These are phyloP conservation scores for Cynopterus sphinx DNA, from an alignment of 2,797 vertebrate species.

Conservation along the genomic window DNA sequence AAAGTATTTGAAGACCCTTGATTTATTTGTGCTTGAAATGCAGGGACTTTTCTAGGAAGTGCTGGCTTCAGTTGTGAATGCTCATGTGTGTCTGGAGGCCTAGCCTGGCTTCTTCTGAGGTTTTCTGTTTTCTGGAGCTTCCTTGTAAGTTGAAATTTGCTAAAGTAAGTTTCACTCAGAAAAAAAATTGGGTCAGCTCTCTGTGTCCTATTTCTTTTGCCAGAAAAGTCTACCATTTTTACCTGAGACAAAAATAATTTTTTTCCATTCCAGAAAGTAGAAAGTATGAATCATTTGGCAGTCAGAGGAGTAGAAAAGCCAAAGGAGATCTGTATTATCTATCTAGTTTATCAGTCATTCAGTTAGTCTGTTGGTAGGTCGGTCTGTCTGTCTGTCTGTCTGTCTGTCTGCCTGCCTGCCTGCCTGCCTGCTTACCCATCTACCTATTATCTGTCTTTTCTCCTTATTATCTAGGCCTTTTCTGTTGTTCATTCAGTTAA, in stretches of 20 bases:
- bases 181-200: background rate
- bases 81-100: background rate
- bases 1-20: background rate
- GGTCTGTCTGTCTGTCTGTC: too few species aligned
- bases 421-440: background rate
- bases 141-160: background rate
- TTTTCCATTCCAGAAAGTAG: slow-evolving; percentile 40
- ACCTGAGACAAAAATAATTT: slow-evolving; percentile 13
- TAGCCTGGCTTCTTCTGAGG: background rate
- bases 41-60: background rate
- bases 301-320: background rate
- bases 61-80: background rate
- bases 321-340: background rate
- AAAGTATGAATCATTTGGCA: background rate
- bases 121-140: background rate
- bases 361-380: too few species aligned
- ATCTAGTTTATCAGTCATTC: too few species aligned
- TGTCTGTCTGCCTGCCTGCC: too few species aligned
- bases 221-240: background rate
- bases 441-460: background rate
- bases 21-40: background rate
- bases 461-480: background rate
- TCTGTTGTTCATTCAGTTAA: background rate
- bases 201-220: background rate
- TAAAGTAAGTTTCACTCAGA: background rate